phyloP scores from a whole-genome alignment of 37 sponge, comb jelly and placozoan species.

The Aplysina aerophoba region DNA sequence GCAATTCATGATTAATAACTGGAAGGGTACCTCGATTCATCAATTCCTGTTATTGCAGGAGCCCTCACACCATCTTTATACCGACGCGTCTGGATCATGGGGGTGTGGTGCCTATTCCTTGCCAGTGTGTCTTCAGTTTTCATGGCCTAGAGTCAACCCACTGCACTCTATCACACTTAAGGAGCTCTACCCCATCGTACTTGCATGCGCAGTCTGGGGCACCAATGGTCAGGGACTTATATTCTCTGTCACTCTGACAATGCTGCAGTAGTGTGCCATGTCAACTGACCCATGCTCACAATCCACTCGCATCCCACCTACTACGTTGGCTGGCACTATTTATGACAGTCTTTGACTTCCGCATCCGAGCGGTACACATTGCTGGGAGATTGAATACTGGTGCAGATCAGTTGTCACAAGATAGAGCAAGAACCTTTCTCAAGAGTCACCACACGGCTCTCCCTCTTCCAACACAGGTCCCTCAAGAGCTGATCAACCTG shows the following conservation, averaged over 20 bases:
- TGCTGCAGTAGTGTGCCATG: not conserved
- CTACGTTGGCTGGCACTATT: slow-evolving; percentile 11
- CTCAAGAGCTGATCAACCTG: too few species aligned
- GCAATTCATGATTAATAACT: not conserved
- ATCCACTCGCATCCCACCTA: slow-evolving; percentile 14
- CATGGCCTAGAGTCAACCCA: not conserved
- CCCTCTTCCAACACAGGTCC: too few species aligned
- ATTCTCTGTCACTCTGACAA: slow-evolving; percentile 24
- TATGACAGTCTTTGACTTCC: not conserved
- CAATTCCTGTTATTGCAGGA: not conserved
- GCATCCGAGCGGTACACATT: too few species aligned
- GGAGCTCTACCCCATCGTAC: not conserved
- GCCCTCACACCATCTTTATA: not conserved
- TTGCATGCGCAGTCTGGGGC: slow-evolving; percentile 18
- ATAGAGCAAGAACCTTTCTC: too few species aligned
- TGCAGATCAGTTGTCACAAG: too few species aligned
- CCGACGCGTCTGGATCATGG: slow-evolving; percentile 28
- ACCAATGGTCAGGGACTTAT: not conserved
- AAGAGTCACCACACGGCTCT: too few species aligned
- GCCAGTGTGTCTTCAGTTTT: slow-evolving; percentile 12
- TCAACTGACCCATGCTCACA: not conserved
- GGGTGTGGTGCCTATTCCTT: slow-evolving; percentile 26
- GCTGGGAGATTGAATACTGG: too few species aligned
- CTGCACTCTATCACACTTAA: slow-evolving; percentile 9
- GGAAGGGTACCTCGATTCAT: not conserved